Percentiles rank a stretch among this genome's conserved stretches.
phyloP scores from a whole-genome alignment of 2,888 invertebrate species.

The Sphaerophoria rueppellii region DNA sequence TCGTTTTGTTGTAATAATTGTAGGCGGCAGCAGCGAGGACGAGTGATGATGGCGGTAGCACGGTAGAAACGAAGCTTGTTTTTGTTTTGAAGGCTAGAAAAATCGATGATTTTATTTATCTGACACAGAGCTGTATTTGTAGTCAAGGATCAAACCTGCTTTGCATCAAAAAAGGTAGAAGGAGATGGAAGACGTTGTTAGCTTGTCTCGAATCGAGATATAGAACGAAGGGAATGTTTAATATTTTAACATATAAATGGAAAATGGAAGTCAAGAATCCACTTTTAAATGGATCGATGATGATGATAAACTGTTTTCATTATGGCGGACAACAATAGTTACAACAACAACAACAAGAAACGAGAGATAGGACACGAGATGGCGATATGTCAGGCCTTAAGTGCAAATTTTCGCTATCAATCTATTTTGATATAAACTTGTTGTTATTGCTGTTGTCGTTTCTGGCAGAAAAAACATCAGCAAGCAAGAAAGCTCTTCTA shows the following conservation, averaged over 20 bases:
- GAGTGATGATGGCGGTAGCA: neutral
- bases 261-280: slow-evolving; percentile 42
- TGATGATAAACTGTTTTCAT: slow-evolving; percentile 51
- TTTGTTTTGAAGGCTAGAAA: slow-evolving; percentile 46
- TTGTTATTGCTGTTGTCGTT: neutral
- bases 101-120: slow-evolving; percentile 52
- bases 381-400: slow-evolving; percentile 31
- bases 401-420: slow-evolving; percentile 26
- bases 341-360: neutral
- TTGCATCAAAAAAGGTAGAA: slow-evolving; percentile 38
- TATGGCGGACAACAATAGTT: slow-evolving; percentile 7
- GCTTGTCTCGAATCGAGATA: neutral
- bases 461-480: slow-evolving; percentile 1
- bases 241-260: slow-evolving; percentile 61
- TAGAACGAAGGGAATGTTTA: slow-evolving; percentile 29
- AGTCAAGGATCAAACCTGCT: slow-evolving; percentile 33
- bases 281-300: slow-evolving; percentile 47
- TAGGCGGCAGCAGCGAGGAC: slow-evolving; percentile 14
- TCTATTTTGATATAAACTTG: slow-evolving; percentile 16
- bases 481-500: neutral
- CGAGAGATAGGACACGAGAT: neutral
- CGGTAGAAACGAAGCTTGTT: slow-evolving; percentile 21
- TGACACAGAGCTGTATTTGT: neutral
- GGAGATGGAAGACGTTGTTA: slow-evolving; percentile 1
- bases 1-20: slow-evolving; percentile 49